Conservation (phyloP, 1,140 invertebrate genomes). For the Tyrophagus putrescentiae region DNA sequence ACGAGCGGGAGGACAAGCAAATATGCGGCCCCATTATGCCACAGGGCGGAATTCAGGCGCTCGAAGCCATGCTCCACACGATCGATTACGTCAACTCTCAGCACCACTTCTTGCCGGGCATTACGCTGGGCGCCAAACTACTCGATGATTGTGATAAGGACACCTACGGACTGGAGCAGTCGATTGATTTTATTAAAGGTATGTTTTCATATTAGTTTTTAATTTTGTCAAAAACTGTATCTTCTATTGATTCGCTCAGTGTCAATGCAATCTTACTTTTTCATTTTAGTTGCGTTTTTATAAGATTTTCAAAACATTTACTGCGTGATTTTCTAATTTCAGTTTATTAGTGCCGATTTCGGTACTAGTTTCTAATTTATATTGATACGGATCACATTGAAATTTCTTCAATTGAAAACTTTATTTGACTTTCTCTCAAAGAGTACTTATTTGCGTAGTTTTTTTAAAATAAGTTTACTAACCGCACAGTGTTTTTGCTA, state of each 20-base stretch:
- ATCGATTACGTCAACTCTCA: constrained; percentile 36
- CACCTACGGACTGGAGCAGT: constrained; percentile 87
- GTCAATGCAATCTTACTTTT: too few species aligned
- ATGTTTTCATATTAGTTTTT: constrained; percentile 31
- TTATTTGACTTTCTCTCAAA: too few species aligned
- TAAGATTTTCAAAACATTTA: neutral
- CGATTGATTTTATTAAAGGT: constrained; percentile 95
- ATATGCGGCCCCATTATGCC: constrained; percentile 83
- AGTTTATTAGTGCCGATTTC: neutral
- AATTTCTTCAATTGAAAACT: too few species aligned
- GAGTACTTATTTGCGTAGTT: too few species aligned
- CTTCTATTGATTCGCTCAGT: too few species aligned
- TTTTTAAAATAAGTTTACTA: too few species aligned
- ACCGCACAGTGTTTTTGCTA: too few species aligned
- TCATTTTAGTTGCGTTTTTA: neutral
- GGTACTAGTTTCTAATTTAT: neutral
- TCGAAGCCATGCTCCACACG: constrained; percentile 39
- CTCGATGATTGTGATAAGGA: constrained; percentile 92
- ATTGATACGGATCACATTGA: too few species aligned
- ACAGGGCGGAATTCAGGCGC: constrained; percentile 68
- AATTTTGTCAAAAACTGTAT: neutral
- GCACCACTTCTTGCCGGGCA: constrained; percentile 28
- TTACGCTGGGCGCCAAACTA: constrained; percentile 29
- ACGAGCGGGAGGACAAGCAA: constrained; percentile 62
- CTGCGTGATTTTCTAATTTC: neutral